These are phyloP conservation scores for Cromileptes altivelis DNA, from an alignment of 2,113 vertebrate species.

Conservation along the genomic window DNA sequence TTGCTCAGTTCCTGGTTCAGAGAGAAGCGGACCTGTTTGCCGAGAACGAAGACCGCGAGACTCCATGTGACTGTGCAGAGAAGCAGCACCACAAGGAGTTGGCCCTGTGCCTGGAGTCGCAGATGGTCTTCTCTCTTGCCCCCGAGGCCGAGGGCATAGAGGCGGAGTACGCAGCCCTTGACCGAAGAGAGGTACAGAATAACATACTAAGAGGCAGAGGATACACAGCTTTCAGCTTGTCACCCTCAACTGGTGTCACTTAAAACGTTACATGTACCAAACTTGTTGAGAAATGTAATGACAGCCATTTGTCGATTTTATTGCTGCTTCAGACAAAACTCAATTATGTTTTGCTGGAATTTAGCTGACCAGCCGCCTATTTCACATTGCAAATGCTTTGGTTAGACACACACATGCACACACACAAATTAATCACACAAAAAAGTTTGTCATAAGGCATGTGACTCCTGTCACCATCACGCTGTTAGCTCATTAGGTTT, in stretches of 20 bases:
- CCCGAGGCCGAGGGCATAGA: constrained; percentile 95
- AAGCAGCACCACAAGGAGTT: constrained; percentile 97
- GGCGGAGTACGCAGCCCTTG: constrained; percentile 96
- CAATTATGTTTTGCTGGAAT: neutral
- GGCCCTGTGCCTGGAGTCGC: constrained; percentile 97
- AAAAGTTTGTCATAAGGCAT: constrained; percentile 28
- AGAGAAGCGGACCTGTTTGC: constrained; percentile 95
- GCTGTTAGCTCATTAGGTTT: constrained; percentile 16
- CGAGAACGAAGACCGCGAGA: constrained; percentile 98
- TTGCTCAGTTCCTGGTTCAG: constrained; percentile 87
- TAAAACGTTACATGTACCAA: neutral
- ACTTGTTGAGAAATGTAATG: neutral
- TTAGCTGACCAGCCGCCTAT: neutral
- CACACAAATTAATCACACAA: constrained; percentile 26
- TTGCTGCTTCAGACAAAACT: neutral
- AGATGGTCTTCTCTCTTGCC: constrained; percentile 98
- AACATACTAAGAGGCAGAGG: constrained; percentile 32
- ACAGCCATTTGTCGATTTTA: neutral
- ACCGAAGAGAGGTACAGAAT: constrained; percentile 93
- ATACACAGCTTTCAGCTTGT: constrained; percentile 24
- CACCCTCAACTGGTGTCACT: constrained; percentile 29
- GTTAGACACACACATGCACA: constrained; percentile 3
- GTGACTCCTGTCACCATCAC: constrained; percentile 42
- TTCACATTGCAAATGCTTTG: constrained; percentile 8
- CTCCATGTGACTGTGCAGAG: constrained; percentile 98